phyloP scores from a whole-genome alignment of 2,888 invertebrate species.

The Xestia xanthographa region DNA sequence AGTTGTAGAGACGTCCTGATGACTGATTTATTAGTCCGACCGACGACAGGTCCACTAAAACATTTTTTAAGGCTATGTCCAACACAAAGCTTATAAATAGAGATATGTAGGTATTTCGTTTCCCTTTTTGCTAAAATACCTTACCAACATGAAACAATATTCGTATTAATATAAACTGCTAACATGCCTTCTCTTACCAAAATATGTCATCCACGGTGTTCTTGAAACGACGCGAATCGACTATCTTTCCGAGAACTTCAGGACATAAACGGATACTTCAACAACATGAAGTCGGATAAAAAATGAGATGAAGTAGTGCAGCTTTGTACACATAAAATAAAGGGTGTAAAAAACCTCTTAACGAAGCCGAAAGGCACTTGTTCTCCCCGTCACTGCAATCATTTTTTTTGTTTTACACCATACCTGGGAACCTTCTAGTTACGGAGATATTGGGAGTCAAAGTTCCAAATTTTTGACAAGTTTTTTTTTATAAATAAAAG shows the following conservation, averaged over 20 bases:
- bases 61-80: neutral
- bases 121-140: neutral
- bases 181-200: conserved; percentile 1
- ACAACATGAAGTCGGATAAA: too few species aligned
- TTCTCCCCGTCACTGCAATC: too few species aligned
- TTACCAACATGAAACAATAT: conserved; percentile 16
- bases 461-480: too few species aligned
- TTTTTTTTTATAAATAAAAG: too few species aligned
- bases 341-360: too few species aligned
- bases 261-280: conserved; percentile 16
- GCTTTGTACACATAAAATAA: conserved; percentile 5
- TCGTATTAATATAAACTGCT: conserved; percentile 14
- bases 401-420: too few species aligned
- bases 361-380: too few species aligned
- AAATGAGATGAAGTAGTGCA: conserved; percentile 6
- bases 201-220: conserved; percentile 26
- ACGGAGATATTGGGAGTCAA: too few species aligned
- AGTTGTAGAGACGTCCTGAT: too few species aligned
- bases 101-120: neutral
- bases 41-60: too few species aligned
- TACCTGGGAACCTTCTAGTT: too few species aligned
- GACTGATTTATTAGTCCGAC: neutral
- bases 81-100: neutral
- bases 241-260: conserved; percentile 19
- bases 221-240: conserved; percentile 13